Conservation (phyloP, 2,888 invertebrate genomes). For the Linnaemya tessellans region DNA sequence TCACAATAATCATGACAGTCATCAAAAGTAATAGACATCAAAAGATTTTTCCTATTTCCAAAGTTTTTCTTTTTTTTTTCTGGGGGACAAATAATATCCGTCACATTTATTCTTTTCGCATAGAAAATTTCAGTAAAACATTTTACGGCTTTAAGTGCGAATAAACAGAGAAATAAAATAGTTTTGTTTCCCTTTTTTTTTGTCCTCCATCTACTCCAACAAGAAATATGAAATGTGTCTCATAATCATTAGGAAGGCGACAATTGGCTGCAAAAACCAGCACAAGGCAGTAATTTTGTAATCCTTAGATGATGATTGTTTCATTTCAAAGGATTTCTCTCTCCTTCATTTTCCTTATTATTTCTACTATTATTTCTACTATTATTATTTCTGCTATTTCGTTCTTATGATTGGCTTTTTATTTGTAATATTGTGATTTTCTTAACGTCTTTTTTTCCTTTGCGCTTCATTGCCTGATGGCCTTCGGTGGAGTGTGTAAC, state of each 20-base stretch:
- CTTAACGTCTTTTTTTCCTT: not conserved
- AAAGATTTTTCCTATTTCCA: slow-evolving; percentile 47
- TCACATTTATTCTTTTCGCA: not conserved
- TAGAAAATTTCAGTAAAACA: not conserved
- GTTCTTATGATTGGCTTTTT: slow-evolving; percentile 57
- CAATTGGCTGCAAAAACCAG: slow-evolving; percentile 63
- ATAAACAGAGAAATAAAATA: slow-evolving; percentile 27
- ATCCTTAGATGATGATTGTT: slow-evolving; percentile 56
- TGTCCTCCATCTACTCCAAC: not conserved
- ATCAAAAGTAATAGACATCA: slow-evolving; percentile 61
- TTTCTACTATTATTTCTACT: slow-evolving; percentile 31
- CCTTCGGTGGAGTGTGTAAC: slow-evolving; percentile 17
- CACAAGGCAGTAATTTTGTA: slow-evolving; percentile 53
- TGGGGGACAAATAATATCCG: not conserved
- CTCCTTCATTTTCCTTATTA: slow-evolving; percentile 10
- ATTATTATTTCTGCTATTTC: slow-evolving; percentile 27
- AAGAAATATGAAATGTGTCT: slow-evolving; percentile 65
- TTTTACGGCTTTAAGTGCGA: slow-evolving; percentile 28
- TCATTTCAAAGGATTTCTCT: slow-evolving; percentile 52
- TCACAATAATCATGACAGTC: slow-evolving; percentile 64
- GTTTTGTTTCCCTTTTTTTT: not conserved
- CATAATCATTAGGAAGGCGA: slow-evolving; percentile 70
- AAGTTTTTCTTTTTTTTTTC: not conserved
- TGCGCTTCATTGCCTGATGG: slow-evolving; percentile 46
- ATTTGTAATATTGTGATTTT: slow-evolving; percentile 58